Percentiles rank a stretch among this genome's conserved stretches.
Evolutionary conservation across 2,888 invertebrate species (phyloP).

Genomic region (Nomada fucata): DNA sequence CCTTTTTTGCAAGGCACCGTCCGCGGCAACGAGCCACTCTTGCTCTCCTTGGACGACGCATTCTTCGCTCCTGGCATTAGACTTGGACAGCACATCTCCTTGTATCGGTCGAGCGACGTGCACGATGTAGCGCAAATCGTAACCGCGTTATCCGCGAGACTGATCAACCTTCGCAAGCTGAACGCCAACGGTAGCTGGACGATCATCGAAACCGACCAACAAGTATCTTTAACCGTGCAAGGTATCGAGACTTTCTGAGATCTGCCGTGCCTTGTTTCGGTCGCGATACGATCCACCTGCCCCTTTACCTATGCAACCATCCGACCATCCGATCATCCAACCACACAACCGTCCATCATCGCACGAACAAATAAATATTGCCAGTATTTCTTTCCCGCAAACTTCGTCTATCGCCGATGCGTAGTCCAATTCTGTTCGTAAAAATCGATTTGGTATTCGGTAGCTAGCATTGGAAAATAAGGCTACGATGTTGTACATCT

Average conservation of each 20-base stretch:
- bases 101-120: slow-evolving; percentile 72
- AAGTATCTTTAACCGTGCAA: slow-evolving; percentile 68
- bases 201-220: slow-evolving; percentile 79
- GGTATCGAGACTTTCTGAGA: slow-evolving; percentile 74
- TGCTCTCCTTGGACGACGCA: slow-evolving; percentile 82
- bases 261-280: neutral
- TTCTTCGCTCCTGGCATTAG: slow-evolving; percentile 79
- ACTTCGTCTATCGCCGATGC: too few relatives aligned
- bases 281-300: neutral
- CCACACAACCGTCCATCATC: too few relatives aligned
- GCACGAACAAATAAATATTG: too few relatives aligned
- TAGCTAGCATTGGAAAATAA: slow-evolving; percentile 54
- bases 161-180: slow-evolving; percentile 77
- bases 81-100: slow-evolving; percentile 75
- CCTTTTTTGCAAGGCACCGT: slow-evolving; percentile 79
- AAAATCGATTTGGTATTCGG: slow-evolving; percentile 26
- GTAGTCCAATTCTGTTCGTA: slow-evolving; percentile 49
- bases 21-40: slow-evolving; percentile 77
- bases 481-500: neutral
- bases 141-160: slow-evolving; percentile 74
- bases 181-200: slow-evolving; percentile 80
- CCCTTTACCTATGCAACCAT: neutral
- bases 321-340: neutral
- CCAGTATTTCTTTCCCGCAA: too few relatives aligned
- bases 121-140: slow-evolving; percentile 79